Percentiles rank a stretch among this genome's conserved stretches.
These are phyloP conservation scores for Callithrix jacchus DNA, from an alignment of 2,113 vertebrate genomes.

Conservation along the genomic window DNA sequence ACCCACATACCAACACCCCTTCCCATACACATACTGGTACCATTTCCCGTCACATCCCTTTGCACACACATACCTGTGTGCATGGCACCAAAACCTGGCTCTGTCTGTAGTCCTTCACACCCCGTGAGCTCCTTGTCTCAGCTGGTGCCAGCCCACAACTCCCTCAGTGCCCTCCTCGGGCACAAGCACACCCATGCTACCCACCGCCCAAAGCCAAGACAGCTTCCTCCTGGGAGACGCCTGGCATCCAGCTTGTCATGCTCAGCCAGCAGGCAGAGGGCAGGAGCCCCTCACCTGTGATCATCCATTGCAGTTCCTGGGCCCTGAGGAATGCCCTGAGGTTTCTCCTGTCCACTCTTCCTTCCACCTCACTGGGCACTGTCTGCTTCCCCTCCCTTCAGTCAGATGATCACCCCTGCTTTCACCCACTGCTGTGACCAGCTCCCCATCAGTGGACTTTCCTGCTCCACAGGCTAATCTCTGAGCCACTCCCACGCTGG, in stretches of 20 bases:
- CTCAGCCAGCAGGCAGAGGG: not conserved
- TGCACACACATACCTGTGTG: constrained; percentile 79
- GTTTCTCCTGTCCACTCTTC: not conserved
- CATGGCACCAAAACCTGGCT: constrained; percentile 62
- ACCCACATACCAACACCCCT: constrained; percentile 63
- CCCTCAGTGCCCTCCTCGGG: rapidly evolving
- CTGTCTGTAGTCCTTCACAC: constrained; percentile 37
- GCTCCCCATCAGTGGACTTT: not conserved
- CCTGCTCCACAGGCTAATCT: not conserved
- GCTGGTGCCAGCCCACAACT: not conserved
- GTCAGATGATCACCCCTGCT: not conserved
- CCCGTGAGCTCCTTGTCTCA: not conserved
- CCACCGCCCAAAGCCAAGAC: not conserved
- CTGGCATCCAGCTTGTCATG: not conserved
- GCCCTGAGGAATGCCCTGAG: not conserved
- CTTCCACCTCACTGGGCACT: not conserved
- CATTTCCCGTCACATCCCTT: constrained; percentile 64
- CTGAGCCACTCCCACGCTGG: not conserved
- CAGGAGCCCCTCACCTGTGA: not conserved
- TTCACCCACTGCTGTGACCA: not conserved
- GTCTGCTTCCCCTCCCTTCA: not conserved
- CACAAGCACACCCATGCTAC: not conserved
- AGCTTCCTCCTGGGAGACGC: not conserved
- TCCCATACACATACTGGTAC: constrained; percentile 34
- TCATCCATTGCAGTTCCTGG: not conserved